Evolutionary conservation across 2,113 vertebrate species (phyloP).

Genomic region (Promerops cafer): DNA sequence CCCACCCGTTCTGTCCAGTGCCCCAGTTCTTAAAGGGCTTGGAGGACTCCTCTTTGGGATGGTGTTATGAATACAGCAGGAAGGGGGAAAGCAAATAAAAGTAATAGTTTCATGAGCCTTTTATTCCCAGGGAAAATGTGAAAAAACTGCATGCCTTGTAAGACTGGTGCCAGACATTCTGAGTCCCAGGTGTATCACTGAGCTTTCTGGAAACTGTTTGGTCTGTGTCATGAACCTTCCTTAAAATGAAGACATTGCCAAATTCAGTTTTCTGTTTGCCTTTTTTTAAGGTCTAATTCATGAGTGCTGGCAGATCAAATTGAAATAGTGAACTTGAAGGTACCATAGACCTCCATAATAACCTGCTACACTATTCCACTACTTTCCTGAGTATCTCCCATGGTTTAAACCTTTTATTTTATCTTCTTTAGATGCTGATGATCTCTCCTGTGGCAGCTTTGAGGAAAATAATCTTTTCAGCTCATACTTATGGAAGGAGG

Average conservation of each 20-base stretch:
- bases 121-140: not conserved
- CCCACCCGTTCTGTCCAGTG: not conserved
- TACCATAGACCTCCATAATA: not conserved
- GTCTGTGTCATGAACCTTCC: not conserved
- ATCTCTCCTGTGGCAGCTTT: conserved; percentile 65
- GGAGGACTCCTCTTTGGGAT: not conserved
- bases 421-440: conserved; percentile 64
- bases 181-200: not conserved
- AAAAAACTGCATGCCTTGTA: not conserved
- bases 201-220: not conserved
- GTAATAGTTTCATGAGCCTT: not conserved
- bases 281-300: not conserved
- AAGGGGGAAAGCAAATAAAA: not conserved
- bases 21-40: not conserved
- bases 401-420: conserved; percentile 33
- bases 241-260: not conserved
- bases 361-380: not conserved
- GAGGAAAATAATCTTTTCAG: conserved; percentile 58
- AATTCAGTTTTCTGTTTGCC: not conserved
- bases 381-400: not conserved
- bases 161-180: not conserved
- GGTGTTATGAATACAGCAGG: not conserved
- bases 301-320: not conserved
- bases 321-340: not conserved
- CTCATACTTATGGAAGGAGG: conserved; percentile 48